These are phyloP conservation scores for Gnatocerus cornutus DNA, from an alignment of 2,888 invertebrate genomes.

Conservation along the genomic window DNA sequence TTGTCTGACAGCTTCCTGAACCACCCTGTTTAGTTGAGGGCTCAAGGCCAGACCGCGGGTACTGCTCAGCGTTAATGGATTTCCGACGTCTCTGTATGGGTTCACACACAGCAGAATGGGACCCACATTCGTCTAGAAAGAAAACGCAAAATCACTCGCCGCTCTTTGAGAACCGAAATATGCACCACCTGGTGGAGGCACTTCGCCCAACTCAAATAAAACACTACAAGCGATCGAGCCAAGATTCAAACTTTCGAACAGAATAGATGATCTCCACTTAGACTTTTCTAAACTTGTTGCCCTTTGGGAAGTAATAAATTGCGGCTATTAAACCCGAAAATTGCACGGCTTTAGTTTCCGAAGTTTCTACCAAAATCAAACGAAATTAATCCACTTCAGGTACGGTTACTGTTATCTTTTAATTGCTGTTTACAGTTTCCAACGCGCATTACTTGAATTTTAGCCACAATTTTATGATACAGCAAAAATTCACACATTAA, in stretches of 20 bases:
- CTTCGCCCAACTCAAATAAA: too few relatives aligned
- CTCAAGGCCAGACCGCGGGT: slow-evolving; percentile 83
- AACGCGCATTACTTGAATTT: not conserved
- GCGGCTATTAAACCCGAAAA: too few relatives aligned
- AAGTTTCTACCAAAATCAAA: too few relatives aligned
- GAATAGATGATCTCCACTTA: too few relatives aligned
- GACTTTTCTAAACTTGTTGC: too few relatives aligned
- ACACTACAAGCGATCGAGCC: too few relatives aligned
- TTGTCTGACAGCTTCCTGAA: slow-evolving; percentile 93
- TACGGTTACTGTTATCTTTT: not conserved
- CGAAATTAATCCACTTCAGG: not conserved
- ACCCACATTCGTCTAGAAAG: slow-evolving; percentile 90
- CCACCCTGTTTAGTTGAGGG: slow-evolving; percentile 89
- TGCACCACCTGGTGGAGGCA: not conserved
- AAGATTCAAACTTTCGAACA: too few relatives aligned
- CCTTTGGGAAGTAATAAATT: too few relatives aligned
- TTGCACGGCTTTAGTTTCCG: too few relatives aligned
- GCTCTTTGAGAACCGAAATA: not conserved
- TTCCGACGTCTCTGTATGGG: slow-evolving; percentile 90
- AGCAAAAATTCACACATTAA: too few relatives aligned
- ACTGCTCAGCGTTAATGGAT: slow-evolving; percentile 87
- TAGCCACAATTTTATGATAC: too few relatives aligned
- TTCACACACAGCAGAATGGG: slow-evolving; percentile 93
- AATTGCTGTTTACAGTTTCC: slow-evolving; percentile 1
- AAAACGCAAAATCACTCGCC: slow-evolving; percentile 29